phyloP scores from a whole-genome alignment of 1,140 invertebrate species.

The Pseudomyrmex cubaensis region DNA sequence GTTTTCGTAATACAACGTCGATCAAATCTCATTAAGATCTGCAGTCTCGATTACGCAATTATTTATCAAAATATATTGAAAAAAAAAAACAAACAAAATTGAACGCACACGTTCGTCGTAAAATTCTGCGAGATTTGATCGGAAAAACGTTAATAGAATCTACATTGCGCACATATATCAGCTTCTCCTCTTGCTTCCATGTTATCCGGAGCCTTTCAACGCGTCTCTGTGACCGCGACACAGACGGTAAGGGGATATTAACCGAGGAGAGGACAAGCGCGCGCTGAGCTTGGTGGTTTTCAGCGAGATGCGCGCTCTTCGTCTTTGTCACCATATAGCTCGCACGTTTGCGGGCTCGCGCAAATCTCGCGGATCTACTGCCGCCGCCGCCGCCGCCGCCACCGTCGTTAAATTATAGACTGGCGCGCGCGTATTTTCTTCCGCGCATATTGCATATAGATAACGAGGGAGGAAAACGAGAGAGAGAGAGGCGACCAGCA shows the following conservation, averaged over 20 bases:
- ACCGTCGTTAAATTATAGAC: slow-evolving; percentile 45
- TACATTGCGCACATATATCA: no score
- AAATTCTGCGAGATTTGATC: not conserved
- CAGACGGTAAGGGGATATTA: slow-evolving; percentile 16
- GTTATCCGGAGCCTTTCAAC: not conserved
- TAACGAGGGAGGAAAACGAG: slow-evolving; percentile 23
- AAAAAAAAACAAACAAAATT: not conserved
- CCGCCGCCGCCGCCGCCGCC: slow-evolving; percentile 2
- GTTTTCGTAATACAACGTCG: no score
- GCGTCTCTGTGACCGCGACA: slow-evolving; percentile 18
- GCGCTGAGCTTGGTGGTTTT: not conserved
- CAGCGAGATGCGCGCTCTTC: slow-evolving; percentile 4
- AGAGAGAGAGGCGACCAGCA: no score
- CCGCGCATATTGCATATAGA: slow-evolving; percentile 49
- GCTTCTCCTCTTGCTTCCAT: not conserved
- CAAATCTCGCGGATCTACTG: slow-evolving; percentile 4
- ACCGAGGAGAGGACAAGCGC: not conserved
- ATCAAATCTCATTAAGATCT: no score
- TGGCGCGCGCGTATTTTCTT: slow-evolving; percentile 39
- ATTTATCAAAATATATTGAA: no score
- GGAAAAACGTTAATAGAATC: not conserved
- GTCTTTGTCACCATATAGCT: slow-evolving; percentile 23
- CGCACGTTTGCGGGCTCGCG: not conserved
- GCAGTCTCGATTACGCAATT: no score
- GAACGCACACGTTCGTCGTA: not conserved